Conservation (phyloP, 2,888 invertebrate species). For the Blomia tropicalis region DNA sequence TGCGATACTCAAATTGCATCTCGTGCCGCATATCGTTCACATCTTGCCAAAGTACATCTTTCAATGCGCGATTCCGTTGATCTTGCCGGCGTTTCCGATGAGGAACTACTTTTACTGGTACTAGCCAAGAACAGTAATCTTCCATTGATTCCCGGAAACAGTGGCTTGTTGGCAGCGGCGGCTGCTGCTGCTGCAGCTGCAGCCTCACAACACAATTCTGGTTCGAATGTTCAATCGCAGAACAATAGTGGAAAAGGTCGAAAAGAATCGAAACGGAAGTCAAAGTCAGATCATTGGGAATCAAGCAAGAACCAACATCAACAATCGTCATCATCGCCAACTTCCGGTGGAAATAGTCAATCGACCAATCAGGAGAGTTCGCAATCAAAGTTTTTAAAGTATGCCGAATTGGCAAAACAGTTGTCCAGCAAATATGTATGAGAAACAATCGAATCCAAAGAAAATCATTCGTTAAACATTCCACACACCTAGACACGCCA, state of each 20-base stretch:
- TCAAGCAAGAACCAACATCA: not conserved
- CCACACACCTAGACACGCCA: not conserved
- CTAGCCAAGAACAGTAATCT: slow-evolving; percentile 28
- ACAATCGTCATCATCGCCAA: slow-evolving; percentile 24
- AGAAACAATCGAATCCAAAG: too few species aligned
- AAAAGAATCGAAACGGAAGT: slow-evolving; percentile 24
- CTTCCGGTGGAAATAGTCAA: slow-evolving; percentile 35
- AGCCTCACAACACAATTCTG: too few species aligned
- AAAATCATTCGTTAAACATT: too few species aligned
- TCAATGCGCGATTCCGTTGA: slow-evolving; percentile 77
- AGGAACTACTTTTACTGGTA: slow-evolving; percentile 30
- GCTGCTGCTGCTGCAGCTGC: slow-evolving; percentile 34
- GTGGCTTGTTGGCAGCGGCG: slow-evolving; percentile 19
- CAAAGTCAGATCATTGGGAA: slow-evolving; percentile 2
- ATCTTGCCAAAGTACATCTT: slow-evolving; percentile 85
- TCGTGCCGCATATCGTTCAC: slow-evolving; percentile 89
- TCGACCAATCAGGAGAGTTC: slow-evolving; percentile 65
- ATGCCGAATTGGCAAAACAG: slow-evolving; percentile 95
- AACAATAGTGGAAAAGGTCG: slow-evolving; percentile 9
- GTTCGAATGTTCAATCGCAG: too few species aligned
- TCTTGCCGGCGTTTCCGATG: slow-evolving; percentile 40
- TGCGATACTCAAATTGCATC: slow-evolving; percentile 91
- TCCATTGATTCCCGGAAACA: slow-evolving; percentile 25
- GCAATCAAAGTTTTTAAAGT: slow-evolving; percentile 92
- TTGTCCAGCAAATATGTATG: slow-evolving; percentile 71